Percentiles rank a stretch among this genome's conserved stretches.
These are phyloP conservation scores for Rhinoraja longicauda DNA, from an alignment of 2,797 vertebrate species.

Conservation along the genomic window DNA sequence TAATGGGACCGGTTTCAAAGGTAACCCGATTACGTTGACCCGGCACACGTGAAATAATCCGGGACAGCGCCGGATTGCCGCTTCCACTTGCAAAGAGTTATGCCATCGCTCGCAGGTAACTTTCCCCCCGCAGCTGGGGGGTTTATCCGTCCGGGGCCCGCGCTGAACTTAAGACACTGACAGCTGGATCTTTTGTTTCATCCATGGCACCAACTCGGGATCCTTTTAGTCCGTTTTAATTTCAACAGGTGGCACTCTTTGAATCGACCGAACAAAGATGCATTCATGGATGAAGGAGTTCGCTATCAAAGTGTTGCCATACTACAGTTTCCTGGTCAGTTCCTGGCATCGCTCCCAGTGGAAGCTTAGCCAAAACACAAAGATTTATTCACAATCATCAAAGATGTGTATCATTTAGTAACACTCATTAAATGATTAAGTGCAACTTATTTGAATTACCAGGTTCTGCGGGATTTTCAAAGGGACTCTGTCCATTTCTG, in stretches of 20 bases:
- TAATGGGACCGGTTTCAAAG: conserved; percentile 37
- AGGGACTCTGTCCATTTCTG: conserved; percentile 67
- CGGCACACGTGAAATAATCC: conserved; percentile 32
- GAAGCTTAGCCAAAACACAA: conserved; percentile 53
- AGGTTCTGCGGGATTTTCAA: conserved; percentile 65
- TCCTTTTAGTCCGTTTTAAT: conserved; percentile 51
- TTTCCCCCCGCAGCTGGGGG: conserved; percentile 41
- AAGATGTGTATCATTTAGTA: conserved; percentile 57
- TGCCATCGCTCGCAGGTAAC: conserved; percentile 44
- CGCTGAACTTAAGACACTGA: conserved; percentile 41
- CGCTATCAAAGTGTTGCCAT: conserved; percentile 53
- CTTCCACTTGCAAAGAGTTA: conserved; percentile 39
- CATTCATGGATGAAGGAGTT: conserved; percentile 55
- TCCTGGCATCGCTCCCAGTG: conserved; percentile 48
- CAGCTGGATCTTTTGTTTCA: conserved; percentile 50
- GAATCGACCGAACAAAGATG: conserved; percentile 53
- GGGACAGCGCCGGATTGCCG: conserved; percentile 43
- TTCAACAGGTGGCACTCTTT: conserved; percentile 59
- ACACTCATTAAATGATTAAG: conserved; percentile 84
- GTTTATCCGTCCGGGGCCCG: conserved; percentile 37
- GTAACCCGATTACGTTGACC: conserved; percentile 3
- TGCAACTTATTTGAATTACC: conserved; percentile 70
- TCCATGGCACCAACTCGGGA: conserved; percentile 42
- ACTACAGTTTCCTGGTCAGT: conserved; percentile 51
- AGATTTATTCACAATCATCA: conserved; percentile 63